Base-by-base conservation (phyloP, 53 echinoderm and acorn worm genomes). In the Echinarachnius parma region DNA sequence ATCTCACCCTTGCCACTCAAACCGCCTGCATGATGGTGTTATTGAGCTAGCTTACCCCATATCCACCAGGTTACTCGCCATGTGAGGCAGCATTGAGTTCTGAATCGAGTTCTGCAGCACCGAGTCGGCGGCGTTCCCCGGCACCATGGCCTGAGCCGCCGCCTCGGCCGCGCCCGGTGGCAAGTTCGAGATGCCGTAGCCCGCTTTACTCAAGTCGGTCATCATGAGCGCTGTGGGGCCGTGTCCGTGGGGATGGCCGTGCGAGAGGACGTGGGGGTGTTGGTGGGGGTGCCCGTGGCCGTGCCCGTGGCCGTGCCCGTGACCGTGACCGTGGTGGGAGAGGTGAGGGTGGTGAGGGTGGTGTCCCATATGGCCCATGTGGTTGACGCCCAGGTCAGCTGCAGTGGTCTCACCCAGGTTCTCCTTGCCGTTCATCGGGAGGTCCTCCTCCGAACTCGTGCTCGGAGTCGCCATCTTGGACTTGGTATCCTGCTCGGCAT, bases 91-190 rank as follows among this genome's bases (percentile, higher is more conserved):
- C 84, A 96, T 79, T 20, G 96, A 81, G 80, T 91, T 87, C 72
- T 96, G 91, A 28, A 96, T 87, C 59, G 91, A 82, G 77, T 87
- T 91, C 62, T 91, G 87, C 31, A 93, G 89, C 80, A 89, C 93
- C 60, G 86, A 86, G 52, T 89, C 93, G 48, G 74, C 60, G 74
- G 83, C 86, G 54, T 89, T 86, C 61, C 89, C 86, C 53, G 89
- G 86, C 9, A 84, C 77, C 59, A 89, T 66, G 21, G 75, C 72
- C 55, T 83, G 83, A 10, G 64, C 68, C 62, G 83, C 74, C 45
- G 78, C 75, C 64, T 82, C 71, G 62, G 81, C 75, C 33, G 89
- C 47, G 34, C 83, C 87, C 21, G 93, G 81, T 77, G 84, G 79
- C 61, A 93, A 80, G 80, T 86, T 80, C 48, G 93, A 86, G 86